phyloP scores from a whole-genome alignment of 2,888 invertebrate species.

The Entomobrya proxima region DNA sequence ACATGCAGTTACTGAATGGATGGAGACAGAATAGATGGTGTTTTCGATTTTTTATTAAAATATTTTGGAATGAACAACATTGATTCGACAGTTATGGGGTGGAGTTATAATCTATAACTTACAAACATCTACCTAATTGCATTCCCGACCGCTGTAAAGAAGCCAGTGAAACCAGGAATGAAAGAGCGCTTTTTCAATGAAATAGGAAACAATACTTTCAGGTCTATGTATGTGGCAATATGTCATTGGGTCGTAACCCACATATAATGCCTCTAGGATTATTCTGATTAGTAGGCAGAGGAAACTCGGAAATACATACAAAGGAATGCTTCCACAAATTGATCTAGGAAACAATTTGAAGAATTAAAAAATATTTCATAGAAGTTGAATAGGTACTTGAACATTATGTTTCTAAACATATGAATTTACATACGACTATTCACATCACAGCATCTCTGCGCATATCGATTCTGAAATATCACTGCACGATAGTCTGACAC shows the following conservation, averaged over 20 bases:
- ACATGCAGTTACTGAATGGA: conserved; percentile 69
- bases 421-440: background rate
- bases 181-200: conserved; percentile 50
- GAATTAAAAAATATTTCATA: background rate
- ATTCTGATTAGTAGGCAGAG: conserved; percentile 66
- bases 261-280: conserved; percentile 59
- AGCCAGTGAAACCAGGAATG: conserved; percentile 69
- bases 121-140: conserved; percentile 60
- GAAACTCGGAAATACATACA: conserved; percentile 54
- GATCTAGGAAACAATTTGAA: conserved; percentile 48
- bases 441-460: conserved; percentile 61
- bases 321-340: conserved; percentile 61
- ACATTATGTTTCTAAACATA: no score
- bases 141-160: conserved; percentile 64
- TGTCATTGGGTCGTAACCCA: conserved; percentile 60
- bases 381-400: background rate
- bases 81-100: no score
- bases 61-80: no score
- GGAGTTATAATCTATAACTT: no score
- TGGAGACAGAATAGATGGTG: conserved; percentile 53
- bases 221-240: conserved; percentile 15
- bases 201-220: no score
- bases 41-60: no score
- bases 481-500: conserved; percentile 65
- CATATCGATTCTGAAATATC: conserved; percentile 68